A percentile compares a stretch with the other conserved stretches of the same genome.
phyloP scores from a whole-genome alignment of 53 echinoderm and acorn worm genomes.

The Temnopleurus reevesii region DNA sequence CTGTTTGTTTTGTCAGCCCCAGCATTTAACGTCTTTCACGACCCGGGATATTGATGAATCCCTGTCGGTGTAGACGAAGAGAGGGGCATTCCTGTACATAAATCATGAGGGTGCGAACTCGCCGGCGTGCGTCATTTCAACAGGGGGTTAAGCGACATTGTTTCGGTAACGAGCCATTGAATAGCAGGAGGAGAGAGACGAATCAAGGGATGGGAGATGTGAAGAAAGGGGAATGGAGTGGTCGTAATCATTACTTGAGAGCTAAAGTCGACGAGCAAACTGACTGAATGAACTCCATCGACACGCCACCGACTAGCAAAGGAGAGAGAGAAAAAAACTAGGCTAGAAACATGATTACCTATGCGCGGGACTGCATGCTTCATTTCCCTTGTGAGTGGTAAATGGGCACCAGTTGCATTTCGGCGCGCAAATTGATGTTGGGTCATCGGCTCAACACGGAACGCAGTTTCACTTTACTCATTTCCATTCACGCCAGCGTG shows the following conservation, averaged over 20 bases:
- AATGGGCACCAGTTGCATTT: slow-evolving; percentile 34
- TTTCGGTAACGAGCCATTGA: slow-evolving; percentile 20
- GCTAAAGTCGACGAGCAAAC: slow-evolving; percentile 28
- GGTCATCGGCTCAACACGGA: background rate
- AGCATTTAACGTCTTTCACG: background rate
- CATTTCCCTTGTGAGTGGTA: background rate
- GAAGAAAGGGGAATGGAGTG: background rate
- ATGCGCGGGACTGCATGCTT: slow-evolving; percentile 40
- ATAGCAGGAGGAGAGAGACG: background rate
- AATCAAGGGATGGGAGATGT: background rate
- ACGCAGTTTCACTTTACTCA: background rate
- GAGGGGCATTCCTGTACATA: background rate
- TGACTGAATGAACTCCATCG: background rate
- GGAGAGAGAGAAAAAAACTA: background rate
- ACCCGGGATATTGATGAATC: background rate
- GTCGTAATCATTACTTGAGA: slow-evolving; percentile 18
- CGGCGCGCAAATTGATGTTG: background rate
- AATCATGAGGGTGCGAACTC: slow-evolving; percentile 21
- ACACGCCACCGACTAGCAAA: slow-evolving; percentile 31
- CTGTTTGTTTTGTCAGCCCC: background rate
- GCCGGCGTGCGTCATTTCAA: slow-evolving; percentile 21
- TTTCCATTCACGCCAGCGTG: background rate
- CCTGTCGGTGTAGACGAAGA: background rate
- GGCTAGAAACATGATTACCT: slow-evolving; percentile 30
- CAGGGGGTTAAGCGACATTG: slow-evolving; percentile 23